phyloP scores from a whole-genome alignment of 1,140 invertebrate species.

The Chlorops oryzae region DNA sequence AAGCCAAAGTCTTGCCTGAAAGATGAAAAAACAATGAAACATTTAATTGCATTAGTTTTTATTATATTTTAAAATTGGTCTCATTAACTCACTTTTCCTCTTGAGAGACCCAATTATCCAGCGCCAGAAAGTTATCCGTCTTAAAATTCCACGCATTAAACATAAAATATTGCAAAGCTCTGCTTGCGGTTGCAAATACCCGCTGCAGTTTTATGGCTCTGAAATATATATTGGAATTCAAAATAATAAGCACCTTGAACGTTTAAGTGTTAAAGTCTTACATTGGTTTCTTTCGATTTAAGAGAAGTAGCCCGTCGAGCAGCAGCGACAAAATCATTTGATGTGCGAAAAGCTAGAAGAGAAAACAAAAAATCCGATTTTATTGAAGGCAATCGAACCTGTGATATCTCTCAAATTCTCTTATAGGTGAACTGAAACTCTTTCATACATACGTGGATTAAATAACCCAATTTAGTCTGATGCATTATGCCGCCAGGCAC shows the following conservation, averaged over 20 bases:
- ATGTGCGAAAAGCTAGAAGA: slow-evolving; percentile 29
- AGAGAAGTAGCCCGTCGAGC: slow-evolving; percentile 29
- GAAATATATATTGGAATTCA: no score
- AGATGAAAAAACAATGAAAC: no score
- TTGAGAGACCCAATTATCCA: slow-evolving; percentile 56
- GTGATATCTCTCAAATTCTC: no score
- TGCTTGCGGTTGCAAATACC: slow-evolving; percentile 68
- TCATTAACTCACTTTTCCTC: slow-evolving; percentile 61
- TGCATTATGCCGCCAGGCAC: slow-evolving; percentile 53
- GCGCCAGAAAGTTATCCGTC: slow-evolving; percentile 62
- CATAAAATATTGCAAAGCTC: slow-evolving; percentile 70
- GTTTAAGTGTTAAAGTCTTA: slow-evolving; percentile 52
- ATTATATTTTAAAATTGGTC: no score
- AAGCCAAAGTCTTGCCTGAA: no score
- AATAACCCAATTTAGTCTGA: slow-evolving; percentile 49
- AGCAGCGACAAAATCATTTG: slow-evolving; percentile 34
- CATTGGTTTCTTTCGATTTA: slow-evolving; percentile 66
- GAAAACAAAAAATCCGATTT: no score
- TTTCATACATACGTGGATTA: slow-evolving; percentile 49
- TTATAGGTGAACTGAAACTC: no score
- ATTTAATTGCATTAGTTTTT: no score
- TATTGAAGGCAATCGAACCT: no score
- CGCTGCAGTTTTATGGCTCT: slow-evolving; percentile 71
- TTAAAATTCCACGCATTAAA: slow-evolving; percentile 74
- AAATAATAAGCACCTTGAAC: no score